Conservation (phyloP, 2,888 invertebrate genomes). For the Dinocampus coccinellae region DNA sequence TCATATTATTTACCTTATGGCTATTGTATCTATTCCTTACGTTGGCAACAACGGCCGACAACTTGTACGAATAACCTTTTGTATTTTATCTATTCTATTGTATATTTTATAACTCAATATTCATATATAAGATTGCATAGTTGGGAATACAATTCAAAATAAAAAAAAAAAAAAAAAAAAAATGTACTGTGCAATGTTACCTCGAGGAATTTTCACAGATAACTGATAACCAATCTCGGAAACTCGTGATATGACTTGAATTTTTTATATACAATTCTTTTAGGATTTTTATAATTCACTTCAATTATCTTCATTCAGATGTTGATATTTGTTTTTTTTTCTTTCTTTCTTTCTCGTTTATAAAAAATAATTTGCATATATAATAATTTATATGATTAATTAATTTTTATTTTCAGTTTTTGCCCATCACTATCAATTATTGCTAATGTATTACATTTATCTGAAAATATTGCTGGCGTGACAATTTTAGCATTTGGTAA, state of each 20-base stretch:
- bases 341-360: neutral
- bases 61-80: conserved; percentile 70
- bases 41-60: conserved; percentile 73
- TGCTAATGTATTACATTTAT: conserved; percentile 68
- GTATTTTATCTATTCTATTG: neutral
- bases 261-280: neutral
- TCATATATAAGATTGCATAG: neutral
- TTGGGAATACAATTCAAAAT: neutral
- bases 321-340: too few species aligned
- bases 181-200: neutral
- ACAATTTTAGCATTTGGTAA: conserved; percentile 81
- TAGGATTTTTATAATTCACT: neutral
- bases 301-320: neutral
- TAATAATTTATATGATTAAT: neutral
- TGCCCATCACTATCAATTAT: conserved; percentile 72
- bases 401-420: conserved; percentile 65
- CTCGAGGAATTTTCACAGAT: neutral
- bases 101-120: neutral
- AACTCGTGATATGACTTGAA: conserved; percentile 6
- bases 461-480: conserved; percentile 75
- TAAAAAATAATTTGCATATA: neutral
- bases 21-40: conserved; percentile 72
- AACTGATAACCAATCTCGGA: conserved; percentile 18
- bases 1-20: conserved; percentile 67
- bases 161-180: neutral